phyloP scores from a whole-genome alignment of 2,113 vertebrate genomes.

The Colistium nudipinnis region DNA sequence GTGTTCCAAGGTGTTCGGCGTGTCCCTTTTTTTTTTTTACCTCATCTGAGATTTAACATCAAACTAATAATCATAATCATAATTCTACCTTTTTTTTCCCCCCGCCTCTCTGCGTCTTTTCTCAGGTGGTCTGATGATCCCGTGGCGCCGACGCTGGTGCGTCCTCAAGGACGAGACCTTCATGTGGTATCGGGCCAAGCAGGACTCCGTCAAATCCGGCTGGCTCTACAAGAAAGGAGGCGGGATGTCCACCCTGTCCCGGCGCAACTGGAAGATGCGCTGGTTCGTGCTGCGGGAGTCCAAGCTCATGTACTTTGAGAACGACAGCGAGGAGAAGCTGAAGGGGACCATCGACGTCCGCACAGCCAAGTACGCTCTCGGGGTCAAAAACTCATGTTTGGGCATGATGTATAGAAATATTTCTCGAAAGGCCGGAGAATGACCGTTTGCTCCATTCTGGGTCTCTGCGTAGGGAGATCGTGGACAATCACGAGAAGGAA shows the following conservation, averaged over 20 bases:
- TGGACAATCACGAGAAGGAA: slow-evolving; percentile 95
- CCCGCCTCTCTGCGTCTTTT: not conserved
- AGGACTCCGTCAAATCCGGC: slow-evolving; percentile 89
- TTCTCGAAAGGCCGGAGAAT: not conserved
- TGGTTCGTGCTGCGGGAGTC: slow-evolving; percentile 92
- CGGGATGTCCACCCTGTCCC: slow-evolving; percentile 90
- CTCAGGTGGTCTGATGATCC: slow-evolving; percentile 92
- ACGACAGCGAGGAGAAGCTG: slow-evolving; percentile 91
- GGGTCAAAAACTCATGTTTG: not conserved
- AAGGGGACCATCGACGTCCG: slow-evolving; percentile 90
- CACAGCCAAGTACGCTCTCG: slow-evolving; percentile 83
- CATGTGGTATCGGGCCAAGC: slow-evolving; percentile 93
- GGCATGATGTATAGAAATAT: not conserved
- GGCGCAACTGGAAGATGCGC: slow-evolving; percentile 94
- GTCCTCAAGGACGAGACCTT: slow-evolving; percentile 92
- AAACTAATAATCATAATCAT: not conserved
- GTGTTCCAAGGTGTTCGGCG: not conserved
- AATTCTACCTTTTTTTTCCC: not conserved
- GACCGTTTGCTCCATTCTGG: not conserved
- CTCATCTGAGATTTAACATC: not conserved
- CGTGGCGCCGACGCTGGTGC: slow-evolving; percentile 90
- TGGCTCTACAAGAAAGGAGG: slow-evolving; percentile 96
- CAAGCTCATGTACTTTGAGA: slow-evolving; percentile 94
- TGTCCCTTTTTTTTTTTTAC: slow-evolving; percentile 3
- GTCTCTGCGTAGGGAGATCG: slow-evolving; percentile 86